These are phyloP conservation scores for Aspiorhynchus laticeps DNA, from an alignment of 2,113 vertebrate genomes.

Conservation along the genomic window DNA sequence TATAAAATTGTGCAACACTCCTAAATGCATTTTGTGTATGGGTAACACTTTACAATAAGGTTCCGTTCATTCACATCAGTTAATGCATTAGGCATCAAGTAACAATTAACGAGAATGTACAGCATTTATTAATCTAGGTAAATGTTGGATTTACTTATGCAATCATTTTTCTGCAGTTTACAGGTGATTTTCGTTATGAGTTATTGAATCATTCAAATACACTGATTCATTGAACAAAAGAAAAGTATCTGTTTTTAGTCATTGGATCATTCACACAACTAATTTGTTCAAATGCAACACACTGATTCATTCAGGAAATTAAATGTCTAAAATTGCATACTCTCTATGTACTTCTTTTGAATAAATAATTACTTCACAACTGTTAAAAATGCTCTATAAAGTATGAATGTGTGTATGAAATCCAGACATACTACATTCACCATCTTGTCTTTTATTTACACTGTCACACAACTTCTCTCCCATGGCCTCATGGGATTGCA, in stretches of 20 bases:
- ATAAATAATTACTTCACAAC: neutral
- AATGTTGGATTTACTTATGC: neutral
- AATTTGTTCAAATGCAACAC: neutral
- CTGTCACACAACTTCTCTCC: neutral
- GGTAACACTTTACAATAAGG: neutral
- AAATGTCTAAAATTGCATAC: neutral
- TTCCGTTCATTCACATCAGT: neutral
- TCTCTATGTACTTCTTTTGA: neutral
- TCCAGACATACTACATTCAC: neutral
- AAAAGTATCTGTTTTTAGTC: neutral
- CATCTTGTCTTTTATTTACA: neutral
- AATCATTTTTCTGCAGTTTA: neutral
- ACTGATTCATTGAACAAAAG: neutral
- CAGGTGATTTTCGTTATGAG: neutral
- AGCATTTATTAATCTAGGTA: neutral
- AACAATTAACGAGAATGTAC: neutral
- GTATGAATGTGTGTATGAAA: neutral
- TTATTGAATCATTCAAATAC: neutral
- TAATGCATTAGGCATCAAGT: neutral
- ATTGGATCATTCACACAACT: neutral
- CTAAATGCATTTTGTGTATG: neutral
- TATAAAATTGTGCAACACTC: neutral
- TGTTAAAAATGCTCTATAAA: neutral
- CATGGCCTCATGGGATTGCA: neutral
- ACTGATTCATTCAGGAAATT: neutral